These are phyloP conservation scores for Tipula unca DNA, from an alignment of 2,888 invertebrate genomes.

Conservation along the genomic window DNA sequence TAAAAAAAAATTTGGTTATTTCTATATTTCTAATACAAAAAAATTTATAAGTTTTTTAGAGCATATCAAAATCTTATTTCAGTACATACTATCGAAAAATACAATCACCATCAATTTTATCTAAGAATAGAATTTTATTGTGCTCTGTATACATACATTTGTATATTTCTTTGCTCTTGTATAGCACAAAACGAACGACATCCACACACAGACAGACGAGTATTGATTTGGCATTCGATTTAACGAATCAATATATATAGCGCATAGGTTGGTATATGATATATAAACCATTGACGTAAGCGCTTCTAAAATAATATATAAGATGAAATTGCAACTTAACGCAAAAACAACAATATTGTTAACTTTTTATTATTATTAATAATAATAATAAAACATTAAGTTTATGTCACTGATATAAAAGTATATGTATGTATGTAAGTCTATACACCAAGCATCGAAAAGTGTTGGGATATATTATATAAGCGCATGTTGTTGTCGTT, in stretches of 20 bases:
- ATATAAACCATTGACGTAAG: background rate
- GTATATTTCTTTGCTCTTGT: background rate
- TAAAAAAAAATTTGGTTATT: background rate
- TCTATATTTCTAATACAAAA: background rate
- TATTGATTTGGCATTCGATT: slow-evolving; percentile 8
- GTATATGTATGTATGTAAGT: too few relatives aligned
- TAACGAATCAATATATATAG: background rate
- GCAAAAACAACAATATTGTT: background rate
- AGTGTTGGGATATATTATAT: background rate
- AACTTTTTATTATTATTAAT: background rate
- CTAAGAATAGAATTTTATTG: background rate
- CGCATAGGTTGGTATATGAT: background rate
- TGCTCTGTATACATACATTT: background rate
- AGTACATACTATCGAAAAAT: background rate
- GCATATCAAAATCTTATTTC: background rate
- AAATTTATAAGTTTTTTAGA: background rate
- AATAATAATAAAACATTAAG: background rate
- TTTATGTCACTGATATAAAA: background rate
- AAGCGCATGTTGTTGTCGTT: background rate
- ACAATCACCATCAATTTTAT: slow-evolving; percentile 8
- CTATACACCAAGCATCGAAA: background rate
- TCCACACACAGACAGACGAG: background rate
- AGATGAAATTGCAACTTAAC: background rate
- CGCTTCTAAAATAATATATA: background rate
- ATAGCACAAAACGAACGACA: background rate